A percentile compares a stretch with the other conserved stretches of the same genome.
Evolutionary conservation across 2,888 invertebrate species (phyloP).

Genomic region (Acholoe squamosa): DNA sequence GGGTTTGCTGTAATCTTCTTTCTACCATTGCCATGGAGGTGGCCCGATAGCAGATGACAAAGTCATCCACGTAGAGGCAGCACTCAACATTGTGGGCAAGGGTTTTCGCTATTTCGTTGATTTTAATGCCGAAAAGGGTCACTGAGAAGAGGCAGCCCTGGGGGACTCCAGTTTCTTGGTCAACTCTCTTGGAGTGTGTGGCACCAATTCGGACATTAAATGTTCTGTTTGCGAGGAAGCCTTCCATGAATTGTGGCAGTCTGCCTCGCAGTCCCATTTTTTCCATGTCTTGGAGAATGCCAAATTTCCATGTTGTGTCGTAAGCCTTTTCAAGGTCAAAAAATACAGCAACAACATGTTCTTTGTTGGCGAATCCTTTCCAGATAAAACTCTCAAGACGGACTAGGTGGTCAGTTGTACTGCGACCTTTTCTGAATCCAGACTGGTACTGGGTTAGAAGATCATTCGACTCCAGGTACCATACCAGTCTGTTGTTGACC

Average conservation of each 20-base stretch:
- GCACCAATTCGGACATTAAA: constrained; percentile 63
- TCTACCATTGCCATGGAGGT: constrained; percentile 57
- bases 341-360: constrained; percentile 70
- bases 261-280: constrained; percentile 68
- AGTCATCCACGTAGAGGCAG: constrained; percentile 64
- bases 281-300: constrained; percentile 67
- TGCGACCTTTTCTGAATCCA: constrained; percentile 68
- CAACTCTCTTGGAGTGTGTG: neutral
- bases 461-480: constrained; percentile 69
- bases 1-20: constrained; percentile 52
- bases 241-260: constrained; percentile 67
- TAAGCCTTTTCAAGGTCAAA: constrained; percentile 67
- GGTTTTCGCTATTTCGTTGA: neutral
- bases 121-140: constrained; percentile 61
- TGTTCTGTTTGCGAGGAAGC: constrained; percentile 15
- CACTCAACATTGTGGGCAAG: neutral
- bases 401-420: constrained; percentile 67
- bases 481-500: constrained; percentile 72
- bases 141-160: constrained; percentile 62
- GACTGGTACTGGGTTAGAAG: constrained; percentile 68
- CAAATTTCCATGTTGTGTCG: constrained; percentile 69
- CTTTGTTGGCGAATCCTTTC: constrained; percentile 69
- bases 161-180: constrained; percentile 59
- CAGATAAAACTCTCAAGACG: constrained; percentile 70
- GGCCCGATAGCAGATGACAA: constrained; percentile 2